Evolutionary conservation across 1,140 invertebrate genomes (phyloP), one percentile per base, ranked within the genome.

Genomic region (Drosophila bocki): DNA sequence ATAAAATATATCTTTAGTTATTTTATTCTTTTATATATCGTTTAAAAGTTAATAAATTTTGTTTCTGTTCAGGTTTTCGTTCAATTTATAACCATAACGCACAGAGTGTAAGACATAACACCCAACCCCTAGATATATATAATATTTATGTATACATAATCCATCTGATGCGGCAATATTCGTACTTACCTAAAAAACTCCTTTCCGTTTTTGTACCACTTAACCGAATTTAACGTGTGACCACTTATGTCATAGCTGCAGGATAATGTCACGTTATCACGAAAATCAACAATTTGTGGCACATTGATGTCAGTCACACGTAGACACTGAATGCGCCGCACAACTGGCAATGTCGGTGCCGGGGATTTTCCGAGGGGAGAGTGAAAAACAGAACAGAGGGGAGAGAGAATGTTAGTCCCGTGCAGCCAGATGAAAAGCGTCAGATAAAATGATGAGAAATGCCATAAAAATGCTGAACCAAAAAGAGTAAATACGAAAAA

Each of bases 121-220:
- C 11, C 13, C 13, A 22, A 6, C 33, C 17, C 51, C 3, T 9
- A 15, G 3, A 6, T 15, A 48, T 15, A 50, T 37, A 22, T n/a
- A 33, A 26, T 22, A n/a, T 42, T 19, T 22, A 54, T 62, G n/a
- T 12, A 11, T 19, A 50, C n/a, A 39, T 53, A 62, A 50, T 26
- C 7, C 17, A 56, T 29, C n/a, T 19, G 7, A 35, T 47, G 44
- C 8, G 12, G 12, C n/a, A 17, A 67, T 42, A 12, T 33, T 6
- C 26, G 50, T 59, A 91, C 91, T 88, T 94, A 96, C 76, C 95
- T 94, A 92, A 95, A 97, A 92, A 97, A 96, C 91, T 97, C 95
- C 75, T 94, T 93, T 51, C 94, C 94, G 63, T 96, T 95, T 84
- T 96, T 96, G 93, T 96, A 96, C 96, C 96, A 97, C 93, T 96